These are phyloP conservation scores for Ageneiosus marmoratus DNA, from an alignment of 2,113 vertebrate species.

Conservation along the genomic window DNA sequence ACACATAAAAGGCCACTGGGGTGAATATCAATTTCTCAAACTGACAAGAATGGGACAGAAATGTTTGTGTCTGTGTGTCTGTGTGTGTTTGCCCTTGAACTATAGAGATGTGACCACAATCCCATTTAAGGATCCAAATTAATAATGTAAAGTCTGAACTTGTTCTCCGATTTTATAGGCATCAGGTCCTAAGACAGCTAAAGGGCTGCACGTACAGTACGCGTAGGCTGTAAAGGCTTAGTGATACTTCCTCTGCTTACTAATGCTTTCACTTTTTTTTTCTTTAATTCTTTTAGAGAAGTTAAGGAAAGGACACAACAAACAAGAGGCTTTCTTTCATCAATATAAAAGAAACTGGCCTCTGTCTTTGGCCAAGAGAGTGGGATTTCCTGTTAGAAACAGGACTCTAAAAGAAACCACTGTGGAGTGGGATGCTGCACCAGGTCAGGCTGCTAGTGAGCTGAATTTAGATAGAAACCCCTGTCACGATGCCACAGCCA, in stretches of 20 bases:
- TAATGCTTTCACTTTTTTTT: slow-evolving; percentile 6
- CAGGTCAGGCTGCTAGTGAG: slow-evolving; percentile 40
- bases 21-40: slow-evolving; percentile 3
- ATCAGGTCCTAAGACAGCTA: not conserved
- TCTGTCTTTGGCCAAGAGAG: slow-evolving; percentile 1
- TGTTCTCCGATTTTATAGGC: not conserved
- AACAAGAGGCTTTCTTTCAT: slow-evolving; percentile 20
- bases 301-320: slow-evolving; percentile 3
- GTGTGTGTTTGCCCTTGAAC: not conserved
- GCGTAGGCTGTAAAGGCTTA: not conserved
- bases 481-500: slow-evolving; percentile 19
- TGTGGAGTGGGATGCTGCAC: slow-evolving; percentile 31
- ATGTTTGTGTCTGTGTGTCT: not conserved
- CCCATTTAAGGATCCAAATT: not conserved
- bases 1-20: slow-evolving; percentile 4
- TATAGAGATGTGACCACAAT: not conserved
- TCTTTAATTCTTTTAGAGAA: not conserved
- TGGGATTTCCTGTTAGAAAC: slow-evolving; percentile 36
- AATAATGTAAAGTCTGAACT: slow-evolving; percentile 1
- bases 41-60: not conserved
- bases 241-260: slow-evolving; percentile 10
- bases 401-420: slow-evolving; percentile 30
- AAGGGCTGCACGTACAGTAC: not conserved
- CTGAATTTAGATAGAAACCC: slow-evolving; percentile 47
- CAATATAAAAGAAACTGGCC: slow-evolving; percentile 16